These are phyloP conservation scores for Corapipo altera DNA, from an alignment of 2,113 vertebrate species.

Conservation along the genomic window DNA sequence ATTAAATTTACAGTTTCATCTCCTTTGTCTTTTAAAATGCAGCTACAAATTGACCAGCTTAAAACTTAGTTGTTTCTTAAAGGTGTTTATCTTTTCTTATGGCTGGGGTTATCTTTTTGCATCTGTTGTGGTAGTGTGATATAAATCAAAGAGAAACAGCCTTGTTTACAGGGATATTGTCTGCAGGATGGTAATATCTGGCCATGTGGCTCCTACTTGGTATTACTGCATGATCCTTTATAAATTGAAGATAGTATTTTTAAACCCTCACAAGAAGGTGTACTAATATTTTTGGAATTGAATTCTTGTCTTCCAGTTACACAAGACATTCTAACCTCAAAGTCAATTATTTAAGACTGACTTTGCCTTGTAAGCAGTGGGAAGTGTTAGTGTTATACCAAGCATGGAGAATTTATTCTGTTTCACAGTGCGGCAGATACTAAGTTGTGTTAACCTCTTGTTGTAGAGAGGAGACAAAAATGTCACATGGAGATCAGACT, in stretches of 20 bases:
- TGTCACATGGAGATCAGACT: slow-evolving; percentile 89
- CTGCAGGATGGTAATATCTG: neutral
- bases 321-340: neutral
- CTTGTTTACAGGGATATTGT: neutral
- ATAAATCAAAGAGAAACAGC: neutral
- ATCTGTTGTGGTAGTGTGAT: neutral
- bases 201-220: neutral
- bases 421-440: neutral
- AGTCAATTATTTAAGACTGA: neutral
- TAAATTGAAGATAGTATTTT: neutral
- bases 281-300: neutral
- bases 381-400: neutral
- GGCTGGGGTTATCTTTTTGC: neutral
- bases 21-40: neutral
- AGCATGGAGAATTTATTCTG: neutral
- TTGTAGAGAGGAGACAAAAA: slow-evolving; percentile 82
- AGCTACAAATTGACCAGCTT: neutral
- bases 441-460: neutral
- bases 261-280: neutral
- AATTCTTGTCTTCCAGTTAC: neutral
- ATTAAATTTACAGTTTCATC: neutral
- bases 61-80: slow-evolving; percentile 5
- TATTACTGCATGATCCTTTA: neutral
- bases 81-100: neutral
- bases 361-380: neutral